phyloP scores from a whole-genome alignment of 1,140 invertebrate species.

The Lasioglossum albipes region DNA sequence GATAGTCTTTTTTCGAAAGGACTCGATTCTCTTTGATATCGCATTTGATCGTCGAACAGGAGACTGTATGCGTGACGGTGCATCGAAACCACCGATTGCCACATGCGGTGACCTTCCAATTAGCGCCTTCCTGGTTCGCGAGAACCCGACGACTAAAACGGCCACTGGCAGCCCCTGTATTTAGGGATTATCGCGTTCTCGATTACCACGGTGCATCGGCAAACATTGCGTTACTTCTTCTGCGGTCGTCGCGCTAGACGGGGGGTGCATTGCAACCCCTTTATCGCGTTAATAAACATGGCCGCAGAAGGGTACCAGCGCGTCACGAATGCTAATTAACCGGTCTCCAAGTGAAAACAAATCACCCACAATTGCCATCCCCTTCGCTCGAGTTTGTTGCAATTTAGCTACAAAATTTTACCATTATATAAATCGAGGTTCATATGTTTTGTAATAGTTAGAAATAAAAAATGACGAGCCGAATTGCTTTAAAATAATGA shows the following conservation, averaged over 20 bases:
- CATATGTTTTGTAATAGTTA: no score
- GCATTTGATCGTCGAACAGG: not conserved
- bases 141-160: slow-evolving; percentile 6
- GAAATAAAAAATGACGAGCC: no score
- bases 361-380: no score
- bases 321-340: slow-evolving; percentile 36
- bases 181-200: slow-evolving; percentile 1
- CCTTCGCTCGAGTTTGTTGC: no score
- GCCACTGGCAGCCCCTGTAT: not conserved
- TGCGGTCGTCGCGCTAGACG: not conserved
- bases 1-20: not conserved
- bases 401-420: no score
- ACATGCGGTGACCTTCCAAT: slow-evolving; percentile 5
- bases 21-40: not conserved
- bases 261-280: not conserved
- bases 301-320: not conserved
- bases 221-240: slow-evolving; percentile 4
- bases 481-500: no score
- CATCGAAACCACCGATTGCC: slow-evolving; percentile 18
- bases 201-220: not conserved
- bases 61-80: not conserved
- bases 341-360: not conserved
- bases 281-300: not conserved
- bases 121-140: slow-evolving; percentile 10
- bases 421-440: no score